A percentile compares a stretch with the other conserved stretches of the same genome.
phyloP scores from a whole-genome alignment of 2,888 invertebrate species.

The Synergus japonicus region DNA sequence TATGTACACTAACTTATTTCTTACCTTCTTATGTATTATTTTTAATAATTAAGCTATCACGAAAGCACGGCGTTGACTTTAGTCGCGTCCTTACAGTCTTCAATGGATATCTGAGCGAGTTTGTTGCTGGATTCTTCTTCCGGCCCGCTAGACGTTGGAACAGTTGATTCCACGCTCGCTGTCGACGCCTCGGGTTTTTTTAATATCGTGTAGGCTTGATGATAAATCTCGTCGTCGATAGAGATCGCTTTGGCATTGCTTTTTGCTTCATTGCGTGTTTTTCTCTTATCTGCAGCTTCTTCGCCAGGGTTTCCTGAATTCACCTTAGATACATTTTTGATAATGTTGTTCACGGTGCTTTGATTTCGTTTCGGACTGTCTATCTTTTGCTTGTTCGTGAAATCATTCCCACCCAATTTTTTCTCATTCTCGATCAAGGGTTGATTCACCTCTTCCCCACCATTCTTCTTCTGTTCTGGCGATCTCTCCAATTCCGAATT shows the following conservation, averaged over 20 bases:
- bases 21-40: constrained; percentile 44
- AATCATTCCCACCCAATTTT: constrained; percentile 52
- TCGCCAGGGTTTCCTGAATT: constrained; percentile 42
- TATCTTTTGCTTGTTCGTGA: constrained; percentile 56
- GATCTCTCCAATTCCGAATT: constrained; percentile 42
- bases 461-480: constrained; percentile 40
- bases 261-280: constrained; percentile 55
- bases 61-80: constrained; percentile 68
- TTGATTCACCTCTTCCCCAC: constrained; percentile 39
- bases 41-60: constrained; percentile 68
- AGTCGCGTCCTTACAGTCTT: constrained; percentile 69
- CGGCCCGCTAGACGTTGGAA: constrained; percentile 45
- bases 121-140: constrained; percentile 65
- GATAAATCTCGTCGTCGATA: constrained; percentile 57
- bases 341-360: constrained; percentile 67
- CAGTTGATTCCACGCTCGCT: constrained; percentile 20
- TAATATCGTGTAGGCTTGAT: constrained; percentile 68
- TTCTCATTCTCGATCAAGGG: constrained; percentile 7
- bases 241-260: constrained; percentile 49
- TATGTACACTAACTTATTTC: constrained; percentile 35
- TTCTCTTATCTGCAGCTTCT: constrained; percentile 53
- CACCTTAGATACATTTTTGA: constrained; percentile 68
- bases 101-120: constrained; percentile 69
- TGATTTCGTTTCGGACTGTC: constrained; percentile 67
- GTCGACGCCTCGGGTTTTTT: constrained; percentile 63